Conservation (phyloP, 2,113 vertebrate species). For the Bothrops jararaca region DNA sequence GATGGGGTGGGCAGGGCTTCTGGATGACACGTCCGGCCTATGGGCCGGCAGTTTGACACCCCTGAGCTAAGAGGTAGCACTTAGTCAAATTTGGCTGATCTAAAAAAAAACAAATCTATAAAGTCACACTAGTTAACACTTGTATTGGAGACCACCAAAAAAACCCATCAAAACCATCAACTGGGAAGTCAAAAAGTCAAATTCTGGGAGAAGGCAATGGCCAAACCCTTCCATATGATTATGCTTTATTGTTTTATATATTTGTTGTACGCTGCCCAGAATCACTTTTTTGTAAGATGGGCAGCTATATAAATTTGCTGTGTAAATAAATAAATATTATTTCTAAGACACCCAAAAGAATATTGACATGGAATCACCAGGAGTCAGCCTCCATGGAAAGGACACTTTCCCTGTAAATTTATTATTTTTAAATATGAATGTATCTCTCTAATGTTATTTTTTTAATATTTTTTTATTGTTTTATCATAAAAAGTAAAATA, state of each 20-base stretch:
- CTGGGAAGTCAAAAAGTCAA: neutral
- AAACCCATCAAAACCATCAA: neutral
- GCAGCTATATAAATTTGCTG: too few species aligned
- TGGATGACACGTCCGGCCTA: too few species aligned
- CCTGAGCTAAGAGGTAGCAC: neutral
- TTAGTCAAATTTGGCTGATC: neutral
- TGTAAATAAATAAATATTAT: neutral
- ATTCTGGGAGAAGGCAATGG: neutral
- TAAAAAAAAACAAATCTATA: neutral
- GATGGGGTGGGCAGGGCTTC: too few species aligned
- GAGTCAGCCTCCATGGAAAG: neutral
- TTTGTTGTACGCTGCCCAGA: too few species aligned
- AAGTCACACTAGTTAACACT: neutral
- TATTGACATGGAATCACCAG: neutral
- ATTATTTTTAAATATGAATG: too few species aligned
- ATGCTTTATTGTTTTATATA: too few species aligned
- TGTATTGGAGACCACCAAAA: neutral
- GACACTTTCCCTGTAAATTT: neutral
- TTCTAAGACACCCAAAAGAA: neutral
- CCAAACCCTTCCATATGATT: neutral
- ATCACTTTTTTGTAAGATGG: too few species aligned
- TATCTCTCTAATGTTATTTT: too few species aligned
- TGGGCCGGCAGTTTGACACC: too few species aligned
- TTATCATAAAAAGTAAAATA: too few species aligned
- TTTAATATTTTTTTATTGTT: too few species aligned